These are phyloP conservation scores for Sialis fuliginosa DNA, from an alignment of 2,888 invertebrate genomes.

Conservation along the genomic window DNA sequence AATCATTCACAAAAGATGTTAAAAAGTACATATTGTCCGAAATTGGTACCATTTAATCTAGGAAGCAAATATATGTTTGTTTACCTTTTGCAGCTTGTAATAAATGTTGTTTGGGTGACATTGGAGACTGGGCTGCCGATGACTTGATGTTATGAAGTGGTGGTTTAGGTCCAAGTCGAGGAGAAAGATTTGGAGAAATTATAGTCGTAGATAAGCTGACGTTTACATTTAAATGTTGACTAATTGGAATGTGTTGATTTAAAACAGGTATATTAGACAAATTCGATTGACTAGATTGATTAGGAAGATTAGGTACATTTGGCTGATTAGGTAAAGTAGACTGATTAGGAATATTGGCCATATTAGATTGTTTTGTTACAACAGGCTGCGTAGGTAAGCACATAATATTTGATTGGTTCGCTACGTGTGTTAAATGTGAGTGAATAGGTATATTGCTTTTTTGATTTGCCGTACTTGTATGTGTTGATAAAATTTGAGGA, in stretches of 20 bases:
- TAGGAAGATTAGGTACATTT: conserved; percentile 6
- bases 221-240: conserved; percentile 20
- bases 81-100: conserved; percentile 21
- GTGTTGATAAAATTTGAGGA: neutral
- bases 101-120: conserved; percentile 21
- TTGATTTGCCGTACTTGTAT: too few relatives aligned
- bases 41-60: too few relatives aligned
- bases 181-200: conserved; percentile 18
- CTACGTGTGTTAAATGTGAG: too few relatives aligned
- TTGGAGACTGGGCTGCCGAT: conserved; percentile 9
- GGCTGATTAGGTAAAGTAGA: conserved; percentile 7
- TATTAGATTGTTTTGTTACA: neutral
- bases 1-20: too few relatives aligned
- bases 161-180: conserved; percentile 11
- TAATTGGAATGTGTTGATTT: conserved; percentile 17
- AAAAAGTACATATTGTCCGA: too few relatives aligned
- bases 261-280: conserved; percentile 12
- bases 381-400: neutral
- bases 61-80: too few relatives aligned
- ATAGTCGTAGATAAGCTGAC: conserved; percentile 16
- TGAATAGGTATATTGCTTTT: too few relatives aligned
- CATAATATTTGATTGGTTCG: too few relatives aligned
- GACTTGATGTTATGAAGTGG: too few relatives aligned
- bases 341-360: conserved; percentile 7
- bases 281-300: conserved; percentile 3